These are phyloP conservation scores for Icerya purchasi DNA, from an alignment of 2,888 invertebrate species.

Conservation along the genomic window DNA sequence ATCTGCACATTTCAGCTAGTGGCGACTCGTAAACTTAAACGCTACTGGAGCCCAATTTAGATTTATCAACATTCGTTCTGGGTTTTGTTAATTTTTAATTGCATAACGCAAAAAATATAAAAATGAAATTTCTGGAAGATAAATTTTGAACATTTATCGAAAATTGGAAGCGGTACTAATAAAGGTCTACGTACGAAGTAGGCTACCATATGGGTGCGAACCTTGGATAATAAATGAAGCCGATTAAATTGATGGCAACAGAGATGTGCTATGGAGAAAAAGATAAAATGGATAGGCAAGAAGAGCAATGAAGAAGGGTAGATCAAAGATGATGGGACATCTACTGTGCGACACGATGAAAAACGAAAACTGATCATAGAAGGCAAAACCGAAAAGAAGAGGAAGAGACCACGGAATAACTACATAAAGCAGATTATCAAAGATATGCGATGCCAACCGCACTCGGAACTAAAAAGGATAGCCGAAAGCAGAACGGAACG, in stretches of 20 bases:
- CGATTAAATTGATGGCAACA: not conserved
- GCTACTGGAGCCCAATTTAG: no score
- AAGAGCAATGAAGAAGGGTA: not conserved
- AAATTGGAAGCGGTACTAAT: no score
- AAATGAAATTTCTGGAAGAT: no score
- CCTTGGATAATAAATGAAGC: not conserved
- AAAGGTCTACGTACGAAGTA: not conserved
- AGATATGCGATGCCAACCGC: not conserved
- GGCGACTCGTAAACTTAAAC: no score
- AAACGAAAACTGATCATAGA: not conserved
- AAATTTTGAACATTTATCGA: no score
- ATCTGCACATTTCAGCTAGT: no score
- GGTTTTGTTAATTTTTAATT: no score
- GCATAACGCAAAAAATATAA: no score
- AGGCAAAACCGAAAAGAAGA: not conserved
- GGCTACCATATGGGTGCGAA: not conserved
- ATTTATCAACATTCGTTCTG: no score
- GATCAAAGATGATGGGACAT: not conserved
- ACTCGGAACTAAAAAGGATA: not conserved
- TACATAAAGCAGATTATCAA: not conserved
- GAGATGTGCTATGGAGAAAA: not conserved
- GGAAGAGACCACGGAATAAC: not conserved
- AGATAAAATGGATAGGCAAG: not conserved
- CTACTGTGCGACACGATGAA: not conserved
- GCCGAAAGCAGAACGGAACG: not conserved